Evolutionary conservation across 2,113 vertebrate genomes (phyloP).

Genomic region (Megaptera novaeangliae): DNA sequence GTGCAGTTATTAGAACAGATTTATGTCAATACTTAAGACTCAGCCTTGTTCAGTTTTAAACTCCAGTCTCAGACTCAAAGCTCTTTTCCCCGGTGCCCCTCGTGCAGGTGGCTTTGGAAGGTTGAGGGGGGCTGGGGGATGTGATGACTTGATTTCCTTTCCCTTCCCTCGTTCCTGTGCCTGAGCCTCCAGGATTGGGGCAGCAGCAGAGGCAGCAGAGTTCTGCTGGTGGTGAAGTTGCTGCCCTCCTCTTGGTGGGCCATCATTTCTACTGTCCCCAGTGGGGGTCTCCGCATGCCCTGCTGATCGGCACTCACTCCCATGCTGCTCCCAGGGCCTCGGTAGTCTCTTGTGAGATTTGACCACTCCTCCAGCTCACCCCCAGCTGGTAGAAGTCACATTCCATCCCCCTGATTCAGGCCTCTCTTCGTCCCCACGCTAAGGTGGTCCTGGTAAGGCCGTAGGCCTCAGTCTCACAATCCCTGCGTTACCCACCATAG

Average conservation of each 20-base stretch:
- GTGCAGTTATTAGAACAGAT: background rate
- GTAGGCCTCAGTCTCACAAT: background rate
- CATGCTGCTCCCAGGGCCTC: background rate
- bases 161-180: background rate
- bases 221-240: background rate
- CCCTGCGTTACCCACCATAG: background rate
- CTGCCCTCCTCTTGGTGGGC: background rate
- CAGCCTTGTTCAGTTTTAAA: background rate
- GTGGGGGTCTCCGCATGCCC: background rate
- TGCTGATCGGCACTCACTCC: background rate
- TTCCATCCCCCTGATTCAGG: background rate
- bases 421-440: background rate
- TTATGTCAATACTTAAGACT: background rate
- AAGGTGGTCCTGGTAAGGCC: background rate
- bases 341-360: background rate
- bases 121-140: background rate
- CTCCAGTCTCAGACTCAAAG: background rate
- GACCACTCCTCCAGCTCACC: background rate
- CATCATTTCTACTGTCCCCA: background rate
- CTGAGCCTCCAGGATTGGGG: background rate
- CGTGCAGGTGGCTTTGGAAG: background rate
- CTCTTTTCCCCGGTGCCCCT: background rate
- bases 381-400: background rate
- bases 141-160: background rate
- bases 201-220: background rate